These are phyloP conservation scores for Pocillopora meandrina DNA, from an alignment of 92 coral and sea anemone genomes.

Conservation along the genomic window DNA sequence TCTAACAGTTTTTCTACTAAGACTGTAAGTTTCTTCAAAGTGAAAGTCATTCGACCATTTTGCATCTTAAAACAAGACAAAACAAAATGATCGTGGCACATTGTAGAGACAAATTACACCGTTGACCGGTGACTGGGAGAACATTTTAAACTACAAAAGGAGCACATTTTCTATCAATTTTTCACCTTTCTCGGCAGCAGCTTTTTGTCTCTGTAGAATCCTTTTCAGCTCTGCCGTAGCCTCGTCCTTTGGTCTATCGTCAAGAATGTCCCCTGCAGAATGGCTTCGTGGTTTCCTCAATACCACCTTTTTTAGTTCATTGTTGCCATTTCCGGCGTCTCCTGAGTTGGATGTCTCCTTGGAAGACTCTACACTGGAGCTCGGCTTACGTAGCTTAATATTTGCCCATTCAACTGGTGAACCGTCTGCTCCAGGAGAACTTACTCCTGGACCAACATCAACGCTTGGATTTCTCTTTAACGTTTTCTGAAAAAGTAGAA, in stretches of 20 bases:
- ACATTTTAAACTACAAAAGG: not conserved
- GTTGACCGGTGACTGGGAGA: not conserved
- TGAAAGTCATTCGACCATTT: not conserved
- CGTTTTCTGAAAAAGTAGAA: conserved; percentile 50
- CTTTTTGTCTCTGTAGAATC: conserved; percentile 80
- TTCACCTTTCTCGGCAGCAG: conserved; percentile 84
- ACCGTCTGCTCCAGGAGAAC: conserved; percentile 25
- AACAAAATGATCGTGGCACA: not conserved
- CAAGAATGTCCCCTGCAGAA: conserved; percentile 87
- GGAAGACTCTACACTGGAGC: conserved; percentile 14
- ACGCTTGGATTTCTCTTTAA: conserved; percentile 66
- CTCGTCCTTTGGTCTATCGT: conserved; percentile 58
- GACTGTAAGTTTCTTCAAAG: not conserved
- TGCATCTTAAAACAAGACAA: not conserved
- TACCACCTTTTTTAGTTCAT: conserved; percentile 51
- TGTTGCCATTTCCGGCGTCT: conserved; percentile 9
- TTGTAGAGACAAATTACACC: not conserved
- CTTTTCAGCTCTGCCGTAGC: conserved; percentile 71
- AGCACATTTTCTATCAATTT: not conserved
- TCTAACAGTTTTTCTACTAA: not conserved
- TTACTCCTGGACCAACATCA: conserved; percentile 13
- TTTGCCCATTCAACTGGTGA: conserved; percentile 63
- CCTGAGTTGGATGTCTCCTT: conserved; percentile 16
- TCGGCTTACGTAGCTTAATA: conserved; percentile 76
- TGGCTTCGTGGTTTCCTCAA: conserved; percentile 85